A percentile compares a stretch with the other conserved stretches of the same genome.
phyloP scores from a whole-genome alignment of 2,888 invertebrate species.

The Zaprionus obscuricornis region DNA sequence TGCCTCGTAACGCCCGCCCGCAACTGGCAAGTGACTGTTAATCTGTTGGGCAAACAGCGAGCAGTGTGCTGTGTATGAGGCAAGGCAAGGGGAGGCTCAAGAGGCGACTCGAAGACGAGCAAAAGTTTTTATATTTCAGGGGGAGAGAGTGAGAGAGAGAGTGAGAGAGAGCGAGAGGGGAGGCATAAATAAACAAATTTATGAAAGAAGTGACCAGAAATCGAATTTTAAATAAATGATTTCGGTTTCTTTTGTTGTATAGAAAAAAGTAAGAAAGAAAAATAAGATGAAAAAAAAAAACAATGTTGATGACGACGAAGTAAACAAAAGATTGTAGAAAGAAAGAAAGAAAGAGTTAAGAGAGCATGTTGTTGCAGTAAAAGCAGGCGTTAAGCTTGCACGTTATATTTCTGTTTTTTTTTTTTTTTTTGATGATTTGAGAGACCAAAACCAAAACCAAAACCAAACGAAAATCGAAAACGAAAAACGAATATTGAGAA shows the following conservation, averaged over 20 bases:
- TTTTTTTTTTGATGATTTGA: no score
- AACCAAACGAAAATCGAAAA: no score
- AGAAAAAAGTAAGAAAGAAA: slow-evolving; percentile 45
- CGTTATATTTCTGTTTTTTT: no score
- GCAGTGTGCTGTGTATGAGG: no score
- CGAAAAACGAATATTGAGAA: no score
- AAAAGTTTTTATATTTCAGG: no score
- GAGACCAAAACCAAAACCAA: no score
- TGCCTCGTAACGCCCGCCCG: slow-evolving; percentile 37
- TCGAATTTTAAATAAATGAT: slow-evolving; percentile 71
- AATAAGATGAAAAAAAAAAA: slow-evolving; percentile 45
- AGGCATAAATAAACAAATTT: slow-evolving; percentile 43
- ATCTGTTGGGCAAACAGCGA: slow-evolving; percentile 56
- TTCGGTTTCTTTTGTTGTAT: slow-evolving; percentile 68
- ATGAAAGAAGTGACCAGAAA: slow-evolving; percentile 68
- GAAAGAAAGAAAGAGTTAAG: slow-evolving; percentile 30
- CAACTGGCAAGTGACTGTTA: slow-evolving; percentile 48
- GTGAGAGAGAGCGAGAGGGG: no score
- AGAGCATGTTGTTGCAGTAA: slow-evolving; percentile 58
- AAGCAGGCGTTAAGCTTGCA: no score
- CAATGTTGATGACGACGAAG: slow-evolving; percentile 14
- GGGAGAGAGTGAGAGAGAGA: no score
- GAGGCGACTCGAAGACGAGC: slow-evolving; percentile 17
- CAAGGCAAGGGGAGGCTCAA: no score
- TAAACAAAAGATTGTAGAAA: slow-evolving; percentile 57